Percentiles rank a stretch among this genome's conserved stretches.
These are phyloP conservation scores for Aphelocoma californica DNA, from an alignment of 2,797 vertebrate genomes.

Conservation along the genomic window DNA sequence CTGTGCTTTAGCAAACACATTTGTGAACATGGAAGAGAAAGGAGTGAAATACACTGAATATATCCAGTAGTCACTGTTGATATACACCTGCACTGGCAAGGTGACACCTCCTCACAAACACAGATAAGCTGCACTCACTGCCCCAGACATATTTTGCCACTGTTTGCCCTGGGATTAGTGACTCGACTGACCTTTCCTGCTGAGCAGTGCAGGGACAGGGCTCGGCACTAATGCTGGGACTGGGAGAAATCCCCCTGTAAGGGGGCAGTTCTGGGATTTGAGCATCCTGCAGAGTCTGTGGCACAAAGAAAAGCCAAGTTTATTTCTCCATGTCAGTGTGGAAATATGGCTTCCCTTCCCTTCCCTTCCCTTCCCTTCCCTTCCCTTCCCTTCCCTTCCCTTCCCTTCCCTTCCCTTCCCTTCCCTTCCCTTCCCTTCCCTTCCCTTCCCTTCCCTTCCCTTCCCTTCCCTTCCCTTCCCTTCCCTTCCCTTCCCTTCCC, in stretches of 20 bases:
- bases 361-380: no score
- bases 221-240: background rate
- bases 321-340: background rate
- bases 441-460: no score
- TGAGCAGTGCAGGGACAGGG: background rate
- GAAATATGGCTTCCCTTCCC: background rate
- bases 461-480: no score
- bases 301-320: background rate
- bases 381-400: background rate
- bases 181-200: background rate
- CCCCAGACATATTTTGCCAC: background rate
- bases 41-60: background rate
- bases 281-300: background rate
- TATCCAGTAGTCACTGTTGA: background rate
- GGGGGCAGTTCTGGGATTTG: accelerated
- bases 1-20: background rate
- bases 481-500: no score
- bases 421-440: background rate
- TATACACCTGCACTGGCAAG: background rate
- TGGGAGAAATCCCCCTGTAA: background rate
- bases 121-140: background rate
- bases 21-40: background rate
- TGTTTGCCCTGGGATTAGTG: conserved; percentile 4
- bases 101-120: background rate
- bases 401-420: background rate